Base-by-base conservation (phyloP, 2,888 invertebrate genomes). In the Pyrgus malvae region DNA sequence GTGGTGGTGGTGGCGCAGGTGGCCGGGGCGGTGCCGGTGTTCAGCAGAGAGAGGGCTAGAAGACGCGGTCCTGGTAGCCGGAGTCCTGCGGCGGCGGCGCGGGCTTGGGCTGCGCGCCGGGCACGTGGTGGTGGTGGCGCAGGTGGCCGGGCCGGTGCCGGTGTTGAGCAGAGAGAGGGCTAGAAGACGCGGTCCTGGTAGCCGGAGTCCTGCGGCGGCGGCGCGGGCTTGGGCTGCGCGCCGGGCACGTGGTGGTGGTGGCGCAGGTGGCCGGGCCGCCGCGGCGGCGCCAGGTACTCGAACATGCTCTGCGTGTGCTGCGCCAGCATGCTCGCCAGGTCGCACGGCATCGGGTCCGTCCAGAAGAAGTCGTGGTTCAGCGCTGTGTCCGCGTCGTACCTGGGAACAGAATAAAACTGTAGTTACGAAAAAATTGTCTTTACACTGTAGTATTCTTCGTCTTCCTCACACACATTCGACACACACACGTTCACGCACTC, bases 301-400 rank as follows among this genome's bases (percentile, higher is more conserved):
- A 98, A 99, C 98, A 98, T 98, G 80, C 97, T 97, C 72, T 93
- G 93, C 92, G 96, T 60, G 93, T 95, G 90, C 69, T 97, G 96
- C 0, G 96, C 97, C 61, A 99, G 84, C 98, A 98, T 98, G 87
- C 96, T 96, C 48, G 94, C 95, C 27, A 97, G 89, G 74, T 97
- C 97, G 72, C 95, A 95, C 0, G 99, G 98, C 95, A 98, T 96
- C 0, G 99, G 99, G 78, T 98, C 98, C 3, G 96, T 96, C 98
- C 98, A 99, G 90, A 99, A 99, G 90, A 99, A 99, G 77, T 98
- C 98, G 75, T 99, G 99, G 86, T 98, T 98, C 1, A 99, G 80
- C 0, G 99, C 98, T 0, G 96, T 95, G 76, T 99, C 98, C 0
- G 98, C 95, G 75, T 98, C 97, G 53, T 92, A 92, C 40, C 90